These are phyloP conservation scores for Junco hyemalis DNA, from an alignment of 2,113 vertebrate genomes.

Conservation along the genomic window DNA sequence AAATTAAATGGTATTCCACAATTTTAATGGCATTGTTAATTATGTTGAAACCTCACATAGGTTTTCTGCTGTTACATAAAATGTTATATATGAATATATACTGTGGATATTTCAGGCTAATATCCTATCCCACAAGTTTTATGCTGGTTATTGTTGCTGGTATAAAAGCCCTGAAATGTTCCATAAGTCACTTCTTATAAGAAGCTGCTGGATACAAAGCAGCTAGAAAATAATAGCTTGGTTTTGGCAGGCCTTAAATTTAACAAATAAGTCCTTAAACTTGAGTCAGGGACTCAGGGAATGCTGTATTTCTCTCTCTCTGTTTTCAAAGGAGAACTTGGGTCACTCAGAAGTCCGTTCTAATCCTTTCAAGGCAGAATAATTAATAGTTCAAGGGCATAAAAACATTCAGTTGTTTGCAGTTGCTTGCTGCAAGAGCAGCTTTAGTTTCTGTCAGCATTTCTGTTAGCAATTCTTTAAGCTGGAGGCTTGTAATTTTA, in stretches of 20 bases:
- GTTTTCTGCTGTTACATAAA: background rate
- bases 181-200: conserved; percentile 23
- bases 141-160: background rate
- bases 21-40: conserved; percentile 4
- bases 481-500: background rate
- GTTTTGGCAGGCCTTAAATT: conserved; percentile 55
- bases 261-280: conserved; percentile 28
- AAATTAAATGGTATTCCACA: background rate
- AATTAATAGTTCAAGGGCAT: conserved; percentile 48
- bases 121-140: background rate
- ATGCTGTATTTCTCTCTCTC: background rate
- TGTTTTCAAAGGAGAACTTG: conserved; percentile 19
- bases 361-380: conserved; percentile 33
- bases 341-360: conserved; percentile 17
- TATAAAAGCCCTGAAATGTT: conserved; percentile 30
- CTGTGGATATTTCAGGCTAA: background rate
- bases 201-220: conserved; percentile 18
- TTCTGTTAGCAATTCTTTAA: conserved; percentile 8
- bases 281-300: conserved; percentile 1
- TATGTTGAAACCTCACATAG: background rate
- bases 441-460: conserved; percentile 27
- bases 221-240: conserved; percentile 33
- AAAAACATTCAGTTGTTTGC: background rate
- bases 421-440: background rate
- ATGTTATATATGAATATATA: background rate